Percentiles rank a stretch among this genome's conserved stretches.
These are phyloP conservation scores for Cheilosia soror DNA, from an alignment of 2,888 invertebrate genomes.

Conservation along the genomic window DNA sequence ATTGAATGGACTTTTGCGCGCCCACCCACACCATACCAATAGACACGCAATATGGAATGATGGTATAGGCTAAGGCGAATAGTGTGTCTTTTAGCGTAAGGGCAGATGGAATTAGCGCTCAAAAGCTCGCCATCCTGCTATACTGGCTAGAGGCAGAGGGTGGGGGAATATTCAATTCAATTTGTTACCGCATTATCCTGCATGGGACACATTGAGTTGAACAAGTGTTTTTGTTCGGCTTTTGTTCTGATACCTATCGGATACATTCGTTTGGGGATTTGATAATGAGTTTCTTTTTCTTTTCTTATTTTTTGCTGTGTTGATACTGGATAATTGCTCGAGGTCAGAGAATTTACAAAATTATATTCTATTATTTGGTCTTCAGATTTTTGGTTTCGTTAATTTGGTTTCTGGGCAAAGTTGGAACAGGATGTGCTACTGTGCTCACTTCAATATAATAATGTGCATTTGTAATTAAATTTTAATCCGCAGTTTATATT, in stretches of 20 bases:
- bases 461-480: constrained; percentile 51
- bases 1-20: constrained; percentile 21
- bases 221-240: constrained; percentile 45
- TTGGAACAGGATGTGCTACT: not conserved
- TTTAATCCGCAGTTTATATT: constrained; percentile 49
- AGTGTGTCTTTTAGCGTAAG: not conserved
- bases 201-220: constrained; percentile 41
- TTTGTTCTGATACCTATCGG: constrained; percentile 27
- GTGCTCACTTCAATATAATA: constrained; percentile 24
- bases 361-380: constrained; percentile 28
- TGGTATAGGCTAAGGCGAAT: constrained; percentile 29
- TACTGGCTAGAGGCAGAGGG: not conserved
- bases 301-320: not conserved
- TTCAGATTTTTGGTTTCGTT: constrained; percentile 1
- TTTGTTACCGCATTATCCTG: constrained; percentile 46
- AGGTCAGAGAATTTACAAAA: constrained; percentile 20
- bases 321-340: not conserved
- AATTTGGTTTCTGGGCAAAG: not conserved
- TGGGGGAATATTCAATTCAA: constrained; percentile 42
- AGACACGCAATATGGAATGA: not conserved
- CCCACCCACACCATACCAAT: not conserved
- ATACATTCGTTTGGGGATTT: constrained; percentile 15
- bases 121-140: not conserved
- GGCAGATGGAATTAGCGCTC: constrained; percentile 38
- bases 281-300: not conserved